Evolutionary conservation across 2,113 vertebrate species (phyloP).

Genomic region (Barbus barbus): DNA sequence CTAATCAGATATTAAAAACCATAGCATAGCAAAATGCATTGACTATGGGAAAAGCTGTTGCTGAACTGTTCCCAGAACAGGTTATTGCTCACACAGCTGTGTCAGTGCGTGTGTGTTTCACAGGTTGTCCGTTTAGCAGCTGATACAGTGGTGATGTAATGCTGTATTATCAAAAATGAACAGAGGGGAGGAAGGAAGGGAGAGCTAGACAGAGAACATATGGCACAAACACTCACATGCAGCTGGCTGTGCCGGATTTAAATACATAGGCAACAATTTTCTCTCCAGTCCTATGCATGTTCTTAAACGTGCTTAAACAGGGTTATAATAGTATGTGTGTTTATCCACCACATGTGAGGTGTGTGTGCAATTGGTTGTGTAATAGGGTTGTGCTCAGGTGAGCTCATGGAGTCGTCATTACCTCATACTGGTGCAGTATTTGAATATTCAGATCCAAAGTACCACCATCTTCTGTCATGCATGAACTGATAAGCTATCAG

Average conservation of each 20-base stretch:
- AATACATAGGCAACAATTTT: not conserved
- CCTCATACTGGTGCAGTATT: constrained; percentile 10
- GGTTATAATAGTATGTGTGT: not conserved
- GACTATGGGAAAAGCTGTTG: not conserved
- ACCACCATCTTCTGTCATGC: not conserved
- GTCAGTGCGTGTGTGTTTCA: not conserved
- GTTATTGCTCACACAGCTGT: constrained; percentile 1
- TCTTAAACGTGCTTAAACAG: not conserved
- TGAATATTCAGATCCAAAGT: constrained; percentile 43
- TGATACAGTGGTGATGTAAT: constrained; percentile 27
- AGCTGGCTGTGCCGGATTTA: not conserved
- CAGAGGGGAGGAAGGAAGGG: constrained; percentile 7
- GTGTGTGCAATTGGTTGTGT: constrained; percentile 3
- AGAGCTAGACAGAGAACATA: constrained; percentile 6
- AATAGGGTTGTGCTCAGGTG: constrained; percentile 10
- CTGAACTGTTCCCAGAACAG: not conserved
- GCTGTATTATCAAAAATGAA: not conserved
- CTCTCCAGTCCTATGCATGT: not conserved
- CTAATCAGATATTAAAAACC: constrained; percentile 3
- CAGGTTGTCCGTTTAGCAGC: constrained; percentile 2
- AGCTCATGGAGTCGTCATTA: constrained; percentile 19
- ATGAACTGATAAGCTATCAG: constrained; percentile 33
- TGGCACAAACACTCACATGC: constrained; percentile 21
- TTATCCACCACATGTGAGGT: not conserved
- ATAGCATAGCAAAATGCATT: not conserved